Evolutionary conservation across 2,888 invertebrate genomes (phyloP), one percentile per base, ranked within the genome.

Genomic region (Leptinotarsa tumamoca): DNA sequence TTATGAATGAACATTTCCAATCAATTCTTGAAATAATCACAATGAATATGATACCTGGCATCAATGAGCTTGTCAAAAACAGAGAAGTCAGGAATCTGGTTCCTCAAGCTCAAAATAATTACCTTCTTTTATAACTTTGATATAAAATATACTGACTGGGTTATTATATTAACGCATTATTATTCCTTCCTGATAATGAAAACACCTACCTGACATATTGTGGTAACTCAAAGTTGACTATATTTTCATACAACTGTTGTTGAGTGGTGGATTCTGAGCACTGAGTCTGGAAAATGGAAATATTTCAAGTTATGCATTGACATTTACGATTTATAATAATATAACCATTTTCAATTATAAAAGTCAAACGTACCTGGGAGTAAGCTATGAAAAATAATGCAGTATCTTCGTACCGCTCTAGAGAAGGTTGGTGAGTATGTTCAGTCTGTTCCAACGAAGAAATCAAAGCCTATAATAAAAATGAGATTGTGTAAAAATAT

Each of bases 341-440:
- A 43, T 43, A 43, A 43, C 1, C 43, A 10, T 52, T 52, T 52
- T 14, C 4, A n/a, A 52, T 5, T 52, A 2, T n/a, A n/a, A 15
- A 52, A 52, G 15, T 52, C n/a, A 4, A 56, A 77, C 75, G 79
- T 86, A 90, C 90, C 87, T 92, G 92, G 15, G 90, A 89, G 82
- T 90, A 91, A 1, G 90, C 84, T 15, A 92, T 82, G 83, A 91
- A 92, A 85, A 91, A 92, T 74, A 91, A 85, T 67, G 90, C 89
- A 49, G 89, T 87, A 72, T 90, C 89, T 81, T 89, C 90, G 69
- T 87, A 88, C 61, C 83, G 85, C 79, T 90, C 90, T 77, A 91
- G 82, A 1, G 89, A 89, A 4, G 90, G 90, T 79, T 89, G 89
- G 81, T 90, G 90, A 23, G 86, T 82, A 79, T 89, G 89, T 18